These are phyloP conservation scores for Tapirus terrestris DNA, from an alignment of 2,113 vertebrate species.

Conservation along the genomic window DNA sequence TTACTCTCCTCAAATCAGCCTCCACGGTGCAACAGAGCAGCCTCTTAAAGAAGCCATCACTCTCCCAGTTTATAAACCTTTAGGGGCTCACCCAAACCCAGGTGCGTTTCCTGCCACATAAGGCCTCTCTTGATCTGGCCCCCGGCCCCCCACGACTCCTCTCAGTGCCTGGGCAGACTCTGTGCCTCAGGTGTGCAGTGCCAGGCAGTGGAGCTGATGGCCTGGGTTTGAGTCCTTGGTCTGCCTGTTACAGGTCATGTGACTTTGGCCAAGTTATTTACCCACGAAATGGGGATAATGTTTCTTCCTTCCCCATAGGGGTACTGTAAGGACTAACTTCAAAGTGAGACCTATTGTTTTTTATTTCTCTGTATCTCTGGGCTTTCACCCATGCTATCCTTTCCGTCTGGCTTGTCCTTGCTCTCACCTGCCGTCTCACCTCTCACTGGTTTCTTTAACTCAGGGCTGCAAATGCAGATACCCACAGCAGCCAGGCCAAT, in stretches of 20 bases:
- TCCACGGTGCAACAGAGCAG: accelerated
- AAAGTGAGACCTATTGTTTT: background rate
- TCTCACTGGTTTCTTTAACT: background rate
- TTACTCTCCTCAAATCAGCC: accelerated
- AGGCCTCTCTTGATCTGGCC: background rate
- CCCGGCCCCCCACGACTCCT: accelerated
- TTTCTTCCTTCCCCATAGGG: accelerated
- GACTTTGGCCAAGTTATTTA: background rate
- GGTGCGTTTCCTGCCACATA: accelerated
- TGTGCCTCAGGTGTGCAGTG: accelerated
- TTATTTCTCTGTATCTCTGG: background rate
- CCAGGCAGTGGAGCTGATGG: accelerated
- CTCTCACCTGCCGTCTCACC: background rate
- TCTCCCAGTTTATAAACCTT: background rate
- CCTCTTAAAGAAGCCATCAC: background rate
- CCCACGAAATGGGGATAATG: background rate
- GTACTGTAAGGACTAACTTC: accelerated
- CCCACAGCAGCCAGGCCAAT: background rate
- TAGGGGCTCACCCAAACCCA: background rate
- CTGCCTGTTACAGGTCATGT: too few relatives aligned
- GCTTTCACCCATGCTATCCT: background rate
- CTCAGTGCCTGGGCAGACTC: accelerated
- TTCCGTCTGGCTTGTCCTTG: background rate
- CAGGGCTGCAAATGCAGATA: background rate
- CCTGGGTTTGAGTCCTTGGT: too few relatives aligned